Conservation (phyloP, 2,888 invertebrate genomes). For the Hipparchia semele region DNA sequence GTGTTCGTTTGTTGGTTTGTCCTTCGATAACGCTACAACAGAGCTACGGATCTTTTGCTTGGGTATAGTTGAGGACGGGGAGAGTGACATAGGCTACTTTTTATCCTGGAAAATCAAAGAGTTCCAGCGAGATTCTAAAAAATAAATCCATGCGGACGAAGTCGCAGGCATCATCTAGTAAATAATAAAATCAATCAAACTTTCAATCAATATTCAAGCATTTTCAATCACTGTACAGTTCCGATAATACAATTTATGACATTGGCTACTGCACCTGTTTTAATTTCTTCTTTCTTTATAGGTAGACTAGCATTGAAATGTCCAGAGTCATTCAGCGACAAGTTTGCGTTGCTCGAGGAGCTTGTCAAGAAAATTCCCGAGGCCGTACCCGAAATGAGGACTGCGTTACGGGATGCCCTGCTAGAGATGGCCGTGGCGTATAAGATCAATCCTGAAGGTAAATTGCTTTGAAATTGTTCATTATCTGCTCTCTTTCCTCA, state of each 20-base stretch:
- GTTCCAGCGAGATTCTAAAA: no score
- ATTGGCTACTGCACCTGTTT: background rate
- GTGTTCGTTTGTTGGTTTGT: no score
- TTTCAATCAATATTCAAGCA: no score
- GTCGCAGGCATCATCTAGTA: background rate
- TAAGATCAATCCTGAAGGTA: constrained; percentile 68
- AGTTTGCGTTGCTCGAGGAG: constrained; percentile 72
- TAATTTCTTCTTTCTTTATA: constrained; percentile 39
- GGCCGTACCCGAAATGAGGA: constrained; percentile 80
- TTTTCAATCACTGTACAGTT: no score
- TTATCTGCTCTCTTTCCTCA: background rate
- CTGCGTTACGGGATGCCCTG: constrained; percentile 87
- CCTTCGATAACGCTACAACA: no score
- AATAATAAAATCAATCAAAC: no score
- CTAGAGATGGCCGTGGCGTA: constrained; percentile 87
- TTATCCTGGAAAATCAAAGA: no score
- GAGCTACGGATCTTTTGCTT: no score
- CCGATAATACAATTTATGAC: background rate
- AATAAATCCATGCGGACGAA: no score
- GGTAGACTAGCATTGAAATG: constrained; percentile 73
- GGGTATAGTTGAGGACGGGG: no score
- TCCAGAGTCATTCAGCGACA: constrained; percentile 65
- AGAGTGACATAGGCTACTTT: no score
- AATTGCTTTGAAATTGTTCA: background rate
- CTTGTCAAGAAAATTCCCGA: constrained; percentile 77